phyloP scores from a whole-genome alignment of 2,797 vertebrate genomes.

The Huso huso region DNA sequence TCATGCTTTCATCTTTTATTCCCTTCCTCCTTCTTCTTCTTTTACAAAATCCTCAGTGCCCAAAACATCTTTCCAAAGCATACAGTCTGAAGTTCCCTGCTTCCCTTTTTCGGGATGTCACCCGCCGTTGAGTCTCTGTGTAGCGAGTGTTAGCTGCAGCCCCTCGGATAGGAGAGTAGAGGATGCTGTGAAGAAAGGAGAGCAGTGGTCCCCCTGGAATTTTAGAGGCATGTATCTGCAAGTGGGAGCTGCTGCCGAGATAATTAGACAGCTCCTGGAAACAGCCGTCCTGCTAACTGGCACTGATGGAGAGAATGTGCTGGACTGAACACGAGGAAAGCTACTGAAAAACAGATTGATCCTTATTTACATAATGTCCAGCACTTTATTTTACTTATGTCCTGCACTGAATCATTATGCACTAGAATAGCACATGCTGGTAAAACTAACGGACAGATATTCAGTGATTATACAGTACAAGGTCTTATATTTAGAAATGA shows the following conservation, averaged over 20 bases:
- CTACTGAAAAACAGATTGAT: no score
- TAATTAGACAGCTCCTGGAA: conserved; percentile 1
- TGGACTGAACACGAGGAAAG: no score
- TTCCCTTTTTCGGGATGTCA: conserved; percentile 6
- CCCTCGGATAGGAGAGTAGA: neutral
- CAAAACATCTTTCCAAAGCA: neutral
- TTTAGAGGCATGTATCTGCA: conserved; percentile 2
- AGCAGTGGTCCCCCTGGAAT: conserved; percentile 10
- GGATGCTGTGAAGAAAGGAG: conserved; percentile 7
- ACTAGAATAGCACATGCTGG: no score
- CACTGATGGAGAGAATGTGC: no score
- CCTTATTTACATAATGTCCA: no score
- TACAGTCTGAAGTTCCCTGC: neutral
- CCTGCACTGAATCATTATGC: no score
- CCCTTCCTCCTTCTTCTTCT: neutral
- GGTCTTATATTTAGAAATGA: no score
- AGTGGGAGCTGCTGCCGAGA: neutral
- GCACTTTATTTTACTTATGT: no score
- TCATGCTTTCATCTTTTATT: neutral
- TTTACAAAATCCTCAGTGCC: neutral
- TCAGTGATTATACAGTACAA: no score
- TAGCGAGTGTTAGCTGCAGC: neutral
- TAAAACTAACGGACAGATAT: no score
- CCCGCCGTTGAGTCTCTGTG: neutral
- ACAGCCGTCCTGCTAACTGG: neutral